Conservation (phyloP, 1,140 invertebrate species). For the Trichonephila clavipes region DNA sequence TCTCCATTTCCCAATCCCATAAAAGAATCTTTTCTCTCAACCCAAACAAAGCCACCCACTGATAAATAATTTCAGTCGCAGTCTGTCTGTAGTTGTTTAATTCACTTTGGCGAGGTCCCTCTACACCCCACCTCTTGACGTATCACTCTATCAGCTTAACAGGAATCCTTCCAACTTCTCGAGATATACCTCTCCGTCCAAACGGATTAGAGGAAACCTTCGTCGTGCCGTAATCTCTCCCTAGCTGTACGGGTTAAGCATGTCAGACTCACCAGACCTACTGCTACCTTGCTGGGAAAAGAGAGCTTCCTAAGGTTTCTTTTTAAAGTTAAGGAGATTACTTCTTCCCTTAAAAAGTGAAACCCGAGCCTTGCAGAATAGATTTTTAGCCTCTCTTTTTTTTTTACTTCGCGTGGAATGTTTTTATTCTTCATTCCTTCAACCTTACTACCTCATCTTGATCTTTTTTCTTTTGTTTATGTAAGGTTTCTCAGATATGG, state of each 20-base stretch:
- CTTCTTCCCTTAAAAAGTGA: constrained; percentile 40
- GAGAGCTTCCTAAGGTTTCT: constrained; percentile 34
- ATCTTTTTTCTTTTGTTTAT: not conserved
- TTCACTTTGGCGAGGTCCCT: not conserved
- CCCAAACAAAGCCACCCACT: not conserved
- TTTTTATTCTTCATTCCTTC: not conserved
- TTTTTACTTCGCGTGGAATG: not conserved
- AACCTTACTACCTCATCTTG: not conserved
- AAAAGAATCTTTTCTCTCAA: not conserved
- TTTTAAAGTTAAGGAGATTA: constrained; percentile 59
- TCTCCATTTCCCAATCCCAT: not conserved
- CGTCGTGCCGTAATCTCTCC: constrained; percentile 33
- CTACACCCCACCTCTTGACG: not conserved
- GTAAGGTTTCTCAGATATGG: constrained; percentile 27
- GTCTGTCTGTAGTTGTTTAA: not conserved
- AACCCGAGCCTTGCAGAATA: constrained; percentile 31
- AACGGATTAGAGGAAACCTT: constrained; percentile 50
- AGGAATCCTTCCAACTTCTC: constrained; percentile 54
- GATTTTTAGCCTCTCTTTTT: constrained; percentile 3
- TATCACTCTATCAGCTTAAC: constrained; percentile 55
- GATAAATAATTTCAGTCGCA: constrained; percentile 17
- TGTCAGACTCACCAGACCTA: not conserved
- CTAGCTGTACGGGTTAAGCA: constrained; percentile 15
- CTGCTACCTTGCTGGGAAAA: not conserved
- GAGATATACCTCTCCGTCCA: not conserved